A percentile compares a stretch with the other conserved stretches of the same genome.
These are phyloP conservation scores for Neosilurus hyrtlii DNA, from an alignment of 2,797 vertebrate species.

Conservation along the genomic window DNA sequence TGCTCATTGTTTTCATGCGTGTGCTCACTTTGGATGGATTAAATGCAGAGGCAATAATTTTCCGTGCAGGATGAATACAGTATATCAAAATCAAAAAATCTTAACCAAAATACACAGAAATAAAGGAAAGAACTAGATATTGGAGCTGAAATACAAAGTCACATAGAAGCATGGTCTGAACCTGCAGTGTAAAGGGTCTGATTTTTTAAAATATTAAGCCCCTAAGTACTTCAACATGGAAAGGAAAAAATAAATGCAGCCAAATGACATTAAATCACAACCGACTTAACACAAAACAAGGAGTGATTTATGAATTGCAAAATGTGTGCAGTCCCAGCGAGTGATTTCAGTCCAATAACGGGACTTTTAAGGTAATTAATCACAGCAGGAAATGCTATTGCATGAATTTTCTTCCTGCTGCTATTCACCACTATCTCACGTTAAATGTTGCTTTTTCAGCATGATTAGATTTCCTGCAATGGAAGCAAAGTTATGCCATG, in stretches of 20 bases:
- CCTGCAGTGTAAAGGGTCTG: background rate
- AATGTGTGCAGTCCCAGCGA: conserved; percentile 32
- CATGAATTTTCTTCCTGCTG: conserved; percentile 51
- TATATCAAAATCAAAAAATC: too few relatives aligned
- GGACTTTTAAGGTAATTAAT: conserved; percentile 50
- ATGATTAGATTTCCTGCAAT: conserved; percentile 69
- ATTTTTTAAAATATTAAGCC: conserved; percentile 25
- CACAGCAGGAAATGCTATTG: conserved; percentile 57
- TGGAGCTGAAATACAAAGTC: background rate
- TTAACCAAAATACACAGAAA: background rate
- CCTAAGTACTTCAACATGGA: background rate
- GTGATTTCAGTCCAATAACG: conserved; percentile 42
- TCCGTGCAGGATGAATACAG: too few relatives aligned
- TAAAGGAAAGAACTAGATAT: background rate
- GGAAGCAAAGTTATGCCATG: conserved; percentile 68
- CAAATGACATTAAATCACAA: conserved; percentile 20
- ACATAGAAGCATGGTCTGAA: background rate
- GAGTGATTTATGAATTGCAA: conserved; percentile 32
- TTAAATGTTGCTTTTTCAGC: conserved; percentile 58
- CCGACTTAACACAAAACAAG: conserved; percentile 6
- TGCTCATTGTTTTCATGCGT: too few relatives aligned
- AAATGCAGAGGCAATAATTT: too few relatives aligned
- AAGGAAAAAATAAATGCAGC: conserved; percentile 23
- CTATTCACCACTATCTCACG: conserved; percentile 59
- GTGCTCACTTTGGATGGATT: too few relatives aligned